phyloP scores from a whole-genome alignment of 2,797 vertebrate species.

The Triplophysa bombifrons region DNA sequence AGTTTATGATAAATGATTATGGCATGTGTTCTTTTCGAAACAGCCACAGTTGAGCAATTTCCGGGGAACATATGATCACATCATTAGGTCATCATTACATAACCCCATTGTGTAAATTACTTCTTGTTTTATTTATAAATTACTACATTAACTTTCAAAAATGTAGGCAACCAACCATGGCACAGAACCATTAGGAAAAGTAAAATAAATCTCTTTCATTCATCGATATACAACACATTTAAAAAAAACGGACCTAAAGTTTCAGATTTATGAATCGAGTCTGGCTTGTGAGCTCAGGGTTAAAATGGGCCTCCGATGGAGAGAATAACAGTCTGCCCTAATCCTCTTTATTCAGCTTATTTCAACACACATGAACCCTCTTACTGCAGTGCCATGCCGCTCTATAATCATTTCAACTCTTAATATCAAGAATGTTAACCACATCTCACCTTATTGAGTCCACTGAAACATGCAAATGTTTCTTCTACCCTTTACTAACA shows the following conservation, averaged over 20 bases:
- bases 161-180: background rate
- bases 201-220: conserved; percentile 1
- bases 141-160: background rate
- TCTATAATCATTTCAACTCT: conserved; percentile 24
- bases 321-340: conserved; percentile 33
- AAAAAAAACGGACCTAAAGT: background rate
- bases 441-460: conserved; percentile 17
- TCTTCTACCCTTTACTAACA: conserved; percentile 9
- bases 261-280: conserved; percentile 9
- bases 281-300: conserved; percentile 2
- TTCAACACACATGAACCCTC: conserved; percentile 30
- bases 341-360: conserved; percentile 48
- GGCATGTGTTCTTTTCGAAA: background rate
- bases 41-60: background rate
- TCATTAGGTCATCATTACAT: conserved; percentile 18
- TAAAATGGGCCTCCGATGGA: background rate
- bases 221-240: background rate
- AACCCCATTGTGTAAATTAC: background rate
- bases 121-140: background rate
- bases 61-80: conserved; percentile 13
- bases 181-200: background rate
- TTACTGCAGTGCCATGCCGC: conserved; percentile 2
- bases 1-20: conserved; percentile 14
- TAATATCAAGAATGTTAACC: conserved; percentile 5
- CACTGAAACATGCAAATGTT: conserved; percentile 11